These are phyloP conservation scores for Chunga burmeisteri DNA, from an alignment of 2,113 vertebrate species.

Conservation along the genomic window DNA sequence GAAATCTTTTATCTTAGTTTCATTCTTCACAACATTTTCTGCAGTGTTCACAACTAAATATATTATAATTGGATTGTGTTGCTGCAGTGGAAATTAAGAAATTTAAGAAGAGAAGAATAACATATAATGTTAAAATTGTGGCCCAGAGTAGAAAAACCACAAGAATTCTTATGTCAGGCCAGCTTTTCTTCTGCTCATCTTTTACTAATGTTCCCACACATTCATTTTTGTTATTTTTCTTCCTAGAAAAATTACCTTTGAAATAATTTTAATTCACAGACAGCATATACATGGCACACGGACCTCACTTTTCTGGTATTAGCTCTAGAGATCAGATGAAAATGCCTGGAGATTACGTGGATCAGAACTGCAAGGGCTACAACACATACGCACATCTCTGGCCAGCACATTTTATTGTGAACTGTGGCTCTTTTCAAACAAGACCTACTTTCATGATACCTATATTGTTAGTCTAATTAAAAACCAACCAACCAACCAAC, in stretches of 20 bases:
- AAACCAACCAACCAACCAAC: background rate
- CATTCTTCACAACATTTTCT: background rate
- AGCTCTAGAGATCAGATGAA: background rate
- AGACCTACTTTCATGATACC: background rate
- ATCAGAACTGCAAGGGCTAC: background rate
- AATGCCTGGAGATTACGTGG: background rate
- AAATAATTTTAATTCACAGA: background rate
- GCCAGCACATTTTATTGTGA: background rate
- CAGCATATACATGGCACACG: fast-evolving
- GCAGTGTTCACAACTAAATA: background rate
- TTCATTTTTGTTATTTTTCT: background rate
- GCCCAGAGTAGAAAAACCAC: background rate
- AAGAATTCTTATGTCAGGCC: background rate
- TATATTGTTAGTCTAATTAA: background rate
- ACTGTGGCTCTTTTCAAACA: background rate
- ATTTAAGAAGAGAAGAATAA: background rate
- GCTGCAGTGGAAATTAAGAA: background rate
- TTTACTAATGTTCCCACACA: background rate
- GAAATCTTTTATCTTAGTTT: background rate
- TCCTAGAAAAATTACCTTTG: background rate
- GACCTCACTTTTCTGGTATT: background rate
- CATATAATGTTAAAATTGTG: background rate
- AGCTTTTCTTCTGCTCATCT: background rate
- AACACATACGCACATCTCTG: background rate
- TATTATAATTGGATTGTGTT: background rate